Evolutionary conservation across 2,113 vertebrate species (phyloP).

Genomic region (Octodon degus): DNA sequence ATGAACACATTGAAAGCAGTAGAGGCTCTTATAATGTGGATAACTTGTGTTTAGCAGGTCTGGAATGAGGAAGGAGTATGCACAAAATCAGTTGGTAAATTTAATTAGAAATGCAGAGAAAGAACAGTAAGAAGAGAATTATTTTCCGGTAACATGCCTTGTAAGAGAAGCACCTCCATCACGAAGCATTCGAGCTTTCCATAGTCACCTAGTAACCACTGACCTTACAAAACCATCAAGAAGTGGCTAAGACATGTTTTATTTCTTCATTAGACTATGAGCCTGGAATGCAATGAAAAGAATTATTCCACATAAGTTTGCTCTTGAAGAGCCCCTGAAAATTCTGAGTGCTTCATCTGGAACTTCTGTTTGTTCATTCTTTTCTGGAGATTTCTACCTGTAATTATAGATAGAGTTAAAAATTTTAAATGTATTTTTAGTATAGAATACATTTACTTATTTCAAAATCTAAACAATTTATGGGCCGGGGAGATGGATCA

Average conservation of each 20-base stretch:
- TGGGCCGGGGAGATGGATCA: too few relatives aligned
- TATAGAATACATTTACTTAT: neutral
- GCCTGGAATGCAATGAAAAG: constrained; percentile 43
- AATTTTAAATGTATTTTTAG: constrained; percentile 16
- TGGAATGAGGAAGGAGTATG: constrained; percentile 12
- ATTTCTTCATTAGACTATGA: constrained; percentile 28
- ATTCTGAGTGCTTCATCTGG: neutral
- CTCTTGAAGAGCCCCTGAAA: neutral
- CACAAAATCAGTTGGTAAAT: neutral
- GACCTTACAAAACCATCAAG: constrained; percentile 23
- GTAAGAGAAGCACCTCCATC: neutral
- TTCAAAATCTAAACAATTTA: constrained; percentile 55
- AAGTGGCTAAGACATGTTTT: neutral
- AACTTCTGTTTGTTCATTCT: neutral
- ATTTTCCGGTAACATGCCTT: neutral
- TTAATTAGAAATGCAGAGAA: constrained; percentile 21
- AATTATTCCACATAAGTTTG: neutral
- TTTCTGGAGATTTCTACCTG: neutral
- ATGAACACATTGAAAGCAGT: neutral
- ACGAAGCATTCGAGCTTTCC: neutral
- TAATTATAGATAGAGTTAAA: neutral
- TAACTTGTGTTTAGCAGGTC: neutral
- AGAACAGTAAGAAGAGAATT: neutral
- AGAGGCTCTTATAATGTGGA: neutral
- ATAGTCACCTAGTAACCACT: neutral